Evolutionary conservation across 1,140 invertebrate genomes (phyloP), one percentile per base, ranked within the genome.

Genomic region (Solenopsis fugax): DNA sequence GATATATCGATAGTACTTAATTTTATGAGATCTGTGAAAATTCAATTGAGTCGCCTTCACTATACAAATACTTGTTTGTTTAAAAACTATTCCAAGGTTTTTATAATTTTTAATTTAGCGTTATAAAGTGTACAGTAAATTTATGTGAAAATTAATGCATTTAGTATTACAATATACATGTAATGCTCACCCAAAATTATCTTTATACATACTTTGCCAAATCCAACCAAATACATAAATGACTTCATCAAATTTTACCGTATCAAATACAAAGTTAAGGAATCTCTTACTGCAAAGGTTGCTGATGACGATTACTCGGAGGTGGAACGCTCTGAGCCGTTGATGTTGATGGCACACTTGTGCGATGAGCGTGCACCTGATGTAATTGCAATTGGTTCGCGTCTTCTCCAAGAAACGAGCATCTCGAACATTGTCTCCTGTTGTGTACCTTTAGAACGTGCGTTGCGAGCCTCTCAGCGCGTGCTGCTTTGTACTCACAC

Each of bases 381-480:
- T 98, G 98, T n/a, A 96, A 95, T 82, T 97, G 97, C 24, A 98
- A 96, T 93, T 98, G 97, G 16, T 96, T 96, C 69, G 97, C 96
- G 89, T 98, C 98, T 91, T 98, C 98, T 16, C 97, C 98, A 50
- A 98, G 95, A 94, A 97, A 98, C 87, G 96, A 97, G 93, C 98
- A 99, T 93, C 98, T 98, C 88, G 97, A 97, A 95, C 98, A 99
- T 9, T 98, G 97, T 88, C 97, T 96, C 93, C 98, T 98, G 93
- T 98, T 98, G 95, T 99, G 98, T 72, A 98, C 98, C 94, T 98
- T 98, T 52, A 98, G 96, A 21, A 98, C 97, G 94, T 99, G 98
- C 4, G 98, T 98, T 45, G 98, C 97, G 10, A 98, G 95, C 72
- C 98, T 96, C 93, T 98, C 98, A 29, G 98, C 97, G 60, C 98